Base-by-base conservation (phyloP, 2,888 invertebrate species). In the Catocala nupta region DNA sequence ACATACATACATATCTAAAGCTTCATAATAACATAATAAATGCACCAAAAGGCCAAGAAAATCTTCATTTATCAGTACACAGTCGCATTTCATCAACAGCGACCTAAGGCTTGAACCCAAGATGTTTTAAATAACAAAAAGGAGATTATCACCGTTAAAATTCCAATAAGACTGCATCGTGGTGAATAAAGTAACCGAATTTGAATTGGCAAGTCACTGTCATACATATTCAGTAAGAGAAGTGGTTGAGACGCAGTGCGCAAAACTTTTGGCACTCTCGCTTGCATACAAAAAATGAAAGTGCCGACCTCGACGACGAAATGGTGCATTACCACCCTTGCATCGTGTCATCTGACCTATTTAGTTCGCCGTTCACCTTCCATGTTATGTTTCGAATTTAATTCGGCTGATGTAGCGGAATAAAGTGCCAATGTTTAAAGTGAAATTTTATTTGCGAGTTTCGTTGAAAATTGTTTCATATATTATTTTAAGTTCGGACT, bases 201-300 rank as follows among this genome's bases (percentile, higher is more conserved):
- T 91, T 88, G 87, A 91, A 91, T 93, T 92, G 90, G 90, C 92
- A 91, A 92, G 87, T 90, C 84, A 79, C 78, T 71, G 74, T 86
- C 88, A 92, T 91, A 92, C 91, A 93, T 92, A 92, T 92, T 92
- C 90, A 92, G 86, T 77, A 76, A 68, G 75, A 63, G 73, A 83
- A 84, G 73, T 71, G 79, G 74, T 85, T 89, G 66, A 69, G 77
- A 90, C 93, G 93, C 93, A 93, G 83, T 94, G 93, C 93, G 93
- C 90, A 90, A 93, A 92, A 91, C 81, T 93, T 93, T 92, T 93
- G 93, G 93, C 93, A 93, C 92, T 91, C 92, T 89, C 89, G 84
- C 90, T 92, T 91, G 90, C 91, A 92, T 89, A 86, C 87, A 91
- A 93, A 92, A 93, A 93, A 90, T 88, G 91, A 91, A 91, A 92